A percentile compares a stretch with the other conserved stretches of the same genome.
Evolutionary conservation across 2,888 invertebrate species (phyloP).

Genomic region (Liodrosophila aerea): DNA sequence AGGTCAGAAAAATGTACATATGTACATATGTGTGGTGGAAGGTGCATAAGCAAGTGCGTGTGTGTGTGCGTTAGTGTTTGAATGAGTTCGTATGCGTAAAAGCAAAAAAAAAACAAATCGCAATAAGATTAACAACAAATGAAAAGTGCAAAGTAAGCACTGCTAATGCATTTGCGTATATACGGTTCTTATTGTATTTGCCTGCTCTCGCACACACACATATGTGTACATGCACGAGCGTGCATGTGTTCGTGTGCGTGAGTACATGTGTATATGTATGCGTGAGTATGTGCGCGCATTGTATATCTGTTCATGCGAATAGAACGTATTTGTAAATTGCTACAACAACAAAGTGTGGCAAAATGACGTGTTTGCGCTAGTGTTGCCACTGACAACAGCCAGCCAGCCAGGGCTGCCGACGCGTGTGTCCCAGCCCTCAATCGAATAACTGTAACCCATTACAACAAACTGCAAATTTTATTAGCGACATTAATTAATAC

Average conservation of each 20-base stretch:
- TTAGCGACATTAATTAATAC: no score
- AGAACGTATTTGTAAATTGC: slow-evolving; percentile 57
- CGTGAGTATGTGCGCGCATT: slow-evolving; percentile 30
- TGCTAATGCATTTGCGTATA: slow-evolving; percentile 14
- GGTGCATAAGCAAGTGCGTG: slow-evolving; percentile 57
- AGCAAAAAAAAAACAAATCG: slow-evolving; percentile 50
- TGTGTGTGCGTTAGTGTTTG: slow-evolving; percentile 34
- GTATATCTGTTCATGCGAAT: slow-evolving; percentile 44
- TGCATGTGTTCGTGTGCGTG: not conserved
- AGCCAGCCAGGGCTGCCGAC: slow-evolving; percentile 58
- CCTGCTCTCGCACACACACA: slow-evolving; percentile 3
- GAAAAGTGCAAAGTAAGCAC: slow-evolving; percentile 55
- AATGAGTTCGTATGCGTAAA: slow-evolving; percentile 34
- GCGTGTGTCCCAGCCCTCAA: slow-evolving; percentile 13
- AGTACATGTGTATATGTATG: slow-evolving; percentile 1
- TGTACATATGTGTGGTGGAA: slow-evolving; percentile 39
- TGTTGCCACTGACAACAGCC: slow-evolving; percentile 75
- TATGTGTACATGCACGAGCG: slow-evolving; percentile 1
- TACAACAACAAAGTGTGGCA: slow-evolving; percentile 59
- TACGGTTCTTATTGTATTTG: no score
- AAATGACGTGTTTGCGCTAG: slow-evolving; percentile 75
- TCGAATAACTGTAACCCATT: no score
- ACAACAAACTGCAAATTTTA: no score
- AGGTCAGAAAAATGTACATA: slow-evolving; percentile 74
- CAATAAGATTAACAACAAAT: slow-evolving; percentile 46